Evolutionary conservation across 2,797 vertebrate species (phyloP).

Genomic region (Tadarida brasiliensis): DNA sequence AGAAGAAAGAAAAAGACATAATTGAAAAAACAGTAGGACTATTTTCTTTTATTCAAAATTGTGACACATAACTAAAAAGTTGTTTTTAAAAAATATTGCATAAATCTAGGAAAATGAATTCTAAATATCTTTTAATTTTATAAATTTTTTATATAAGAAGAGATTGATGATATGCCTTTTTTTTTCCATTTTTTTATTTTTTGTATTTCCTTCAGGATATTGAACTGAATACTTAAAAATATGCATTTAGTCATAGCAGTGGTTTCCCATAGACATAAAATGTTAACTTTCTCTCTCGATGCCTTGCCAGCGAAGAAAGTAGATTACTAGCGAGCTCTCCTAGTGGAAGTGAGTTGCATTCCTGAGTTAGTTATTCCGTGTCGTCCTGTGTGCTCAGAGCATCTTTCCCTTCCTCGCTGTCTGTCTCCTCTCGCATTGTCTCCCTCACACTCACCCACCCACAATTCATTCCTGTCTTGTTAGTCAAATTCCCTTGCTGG

Average conservation of each 20-base stretch:
- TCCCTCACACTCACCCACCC: not conserved
- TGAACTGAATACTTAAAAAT: conserved; percentile 59
- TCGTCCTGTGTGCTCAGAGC: rapidly evolving
- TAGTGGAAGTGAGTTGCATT: not conserved
- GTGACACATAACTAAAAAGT: conserved; percentile 30
- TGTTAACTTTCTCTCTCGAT: not conserved
- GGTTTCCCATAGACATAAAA: not conserved
- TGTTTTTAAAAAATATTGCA: not conserved
- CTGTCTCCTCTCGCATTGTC: not conserved
- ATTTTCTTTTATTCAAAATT: not conserved
- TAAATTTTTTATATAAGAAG: not conserved
- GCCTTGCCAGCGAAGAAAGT: conserved; percentile 18
- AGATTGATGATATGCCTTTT: not conserved
- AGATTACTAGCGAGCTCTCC: not conserved
- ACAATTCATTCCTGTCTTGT: not conserved
- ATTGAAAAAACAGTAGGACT: conserved; percentile 92
- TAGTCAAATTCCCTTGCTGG: not conserved
- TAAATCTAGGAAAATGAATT: not conserved
- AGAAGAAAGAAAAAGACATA: conserved; percentile 87
- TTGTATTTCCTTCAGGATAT: conserved; percentile 13
- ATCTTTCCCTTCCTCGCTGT: not conserved
- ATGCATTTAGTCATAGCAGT: conserved; percentile 8
- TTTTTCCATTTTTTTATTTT: conserved; percentile 20
- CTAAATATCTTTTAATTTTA: not conserved
- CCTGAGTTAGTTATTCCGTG: not conserved